These are phyloP conservation scores for Cariama cristata DNA, from an alignment of 2,113 vertebrate species.

Conservation along the genomic window DNA sequence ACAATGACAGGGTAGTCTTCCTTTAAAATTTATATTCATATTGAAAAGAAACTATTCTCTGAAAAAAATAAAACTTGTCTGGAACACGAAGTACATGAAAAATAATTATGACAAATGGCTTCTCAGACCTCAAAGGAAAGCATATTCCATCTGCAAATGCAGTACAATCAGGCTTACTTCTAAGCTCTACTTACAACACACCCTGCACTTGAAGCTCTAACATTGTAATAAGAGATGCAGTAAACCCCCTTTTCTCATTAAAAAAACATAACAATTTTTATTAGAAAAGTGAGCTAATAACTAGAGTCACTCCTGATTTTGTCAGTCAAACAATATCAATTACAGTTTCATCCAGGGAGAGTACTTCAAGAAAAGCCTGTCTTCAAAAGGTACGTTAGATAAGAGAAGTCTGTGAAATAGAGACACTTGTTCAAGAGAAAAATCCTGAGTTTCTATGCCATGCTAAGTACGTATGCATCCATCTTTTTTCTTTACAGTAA, in stretches of 20 bases:
- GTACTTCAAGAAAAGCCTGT: not conserved
- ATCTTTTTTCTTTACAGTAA: not conserved
- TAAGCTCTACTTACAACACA: not conserved
- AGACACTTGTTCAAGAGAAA: not conserved
- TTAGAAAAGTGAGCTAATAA: not conserved
- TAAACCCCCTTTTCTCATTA: not conserved
- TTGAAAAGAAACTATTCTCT: not conserved
- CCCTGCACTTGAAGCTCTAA: not conserved
- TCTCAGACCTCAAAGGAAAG: not conserved
- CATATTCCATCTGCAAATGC: not conserved
- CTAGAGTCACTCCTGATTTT: not conserved
- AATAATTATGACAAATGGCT: not conserved
- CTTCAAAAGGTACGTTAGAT: not conserved
- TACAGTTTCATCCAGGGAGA: not conserved
- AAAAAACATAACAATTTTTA: not conserved
- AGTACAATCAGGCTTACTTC: not conserved
- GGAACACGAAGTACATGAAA: not conserved
- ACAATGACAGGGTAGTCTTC: not conserved
- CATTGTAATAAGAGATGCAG: not conserved
- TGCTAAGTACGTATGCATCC: accelerated
- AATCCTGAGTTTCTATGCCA: not conserved
- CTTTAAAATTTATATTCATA: not conserved
- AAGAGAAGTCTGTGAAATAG: not conserved
- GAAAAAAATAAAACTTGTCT: not conserved
- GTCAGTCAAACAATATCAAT: not conserved